Percentiles rank a stretch among this genome's conserved stretches.
These are phyloP conservation scores for Vanessa cardui DNA, from an alignment of 2,888 invertebrate genomes.

Conservation along the genomic window DNA sequence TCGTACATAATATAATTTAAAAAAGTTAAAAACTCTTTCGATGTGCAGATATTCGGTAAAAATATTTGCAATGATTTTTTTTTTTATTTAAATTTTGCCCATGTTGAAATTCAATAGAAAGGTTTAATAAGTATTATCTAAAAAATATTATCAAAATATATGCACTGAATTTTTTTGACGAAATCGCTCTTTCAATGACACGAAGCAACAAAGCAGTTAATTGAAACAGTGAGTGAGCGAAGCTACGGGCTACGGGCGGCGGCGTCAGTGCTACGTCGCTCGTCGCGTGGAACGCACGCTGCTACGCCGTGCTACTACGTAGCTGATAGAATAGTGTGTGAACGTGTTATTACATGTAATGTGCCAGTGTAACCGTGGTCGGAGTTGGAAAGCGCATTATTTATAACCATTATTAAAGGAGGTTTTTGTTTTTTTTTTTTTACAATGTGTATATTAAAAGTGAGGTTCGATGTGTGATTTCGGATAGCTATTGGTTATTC, in stretches of 20 bases:
- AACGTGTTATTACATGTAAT: slow-evolving; percentile 66
- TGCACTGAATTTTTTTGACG: slow-evolving; percentile 46
- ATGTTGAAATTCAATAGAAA: background rate
- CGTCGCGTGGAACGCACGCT: slow-evolving; percentile 73
- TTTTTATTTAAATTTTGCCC: no score
- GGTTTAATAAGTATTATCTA: slow-evolving; percentile 6
- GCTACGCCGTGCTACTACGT: slow-evolving; percentile 61
- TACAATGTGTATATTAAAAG: slow-evolving; percentile 22
- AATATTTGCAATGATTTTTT: no score
- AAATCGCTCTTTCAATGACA: slow-evolving; percentile 59
- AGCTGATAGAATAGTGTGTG: slow-evolving; percentile 58
- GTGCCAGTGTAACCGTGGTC: slow-evolving; percentile 54
- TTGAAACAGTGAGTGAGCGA: slow-evolving; percentile 65
- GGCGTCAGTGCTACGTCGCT: slow-evolving; percentile 76
- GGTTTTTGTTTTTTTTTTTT: slow-evolving; percentile 6
- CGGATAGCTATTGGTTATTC: slow-evolving; percentile 28
- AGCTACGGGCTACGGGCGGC: slow-evolving; percentile 49
- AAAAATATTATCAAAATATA: slow-evolving; percentile 17
- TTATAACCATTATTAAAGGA: slow-evolving; percentile 11
- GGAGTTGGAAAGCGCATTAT: slow-evolving; percentile 60
- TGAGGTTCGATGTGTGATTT: slow-evolving; percentile 36
- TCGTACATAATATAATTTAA: background rate
- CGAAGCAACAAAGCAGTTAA: slow-evolving; percentile 76
- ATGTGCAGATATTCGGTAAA: no score
- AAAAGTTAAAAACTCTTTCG: no score